Evolutionary conservation across 2,113 vertebrate species (phyloP), one percentile per base, ranked within the genome.

Genomic region (Balaeniceps rex): DNA sequence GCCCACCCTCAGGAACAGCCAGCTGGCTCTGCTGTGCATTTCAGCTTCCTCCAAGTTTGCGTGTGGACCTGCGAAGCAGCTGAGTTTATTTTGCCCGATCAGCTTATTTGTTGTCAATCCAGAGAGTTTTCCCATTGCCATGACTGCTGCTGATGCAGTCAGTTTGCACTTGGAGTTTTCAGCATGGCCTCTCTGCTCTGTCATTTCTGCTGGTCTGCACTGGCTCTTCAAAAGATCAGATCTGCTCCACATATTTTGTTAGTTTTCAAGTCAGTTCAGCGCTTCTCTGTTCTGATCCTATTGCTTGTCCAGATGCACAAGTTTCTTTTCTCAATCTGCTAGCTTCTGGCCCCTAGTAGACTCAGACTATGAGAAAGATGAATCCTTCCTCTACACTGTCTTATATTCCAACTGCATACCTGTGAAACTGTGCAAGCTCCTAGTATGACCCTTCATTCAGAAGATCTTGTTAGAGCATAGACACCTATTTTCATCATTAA

Each of bases 1-100:
- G 92, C 88, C 88, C 75, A 61, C 61, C n/a, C 83, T 87, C 19
- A 23, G 83, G 82, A 97, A 66, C 87, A 96, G 85, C 87, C 94
- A 96, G 93, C 92, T 96, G 92, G 88, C 90, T 93, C 79, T 94
- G 87, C 84, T 80, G 26, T 42, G 66, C 33, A 4, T 38, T 93
- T 69, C 88, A 58, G 82, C 71, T 92, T 94, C 75, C 93, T 94
- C 61, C n/a, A 19, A 72, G 84, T 69, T 74, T 93, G 46, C 63
- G 49, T 77, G 94, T 51, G 42, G 82, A 92, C 93, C 75, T 88
- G 63, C 33, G 83, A 86, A 86, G 92, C 93, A 96, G 93, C 85
- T 93, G 90, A 94, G 78, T 88, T 83, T 80, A 24, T 69, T 95
- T 83, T 88, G 42, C 71, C 78, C 4, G 2, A 54, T 80, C 5